phyloP scores from a whole-genome alignment of 2,888 invertebrate genomes.

The Hypomecis punctinalis region DNA sequence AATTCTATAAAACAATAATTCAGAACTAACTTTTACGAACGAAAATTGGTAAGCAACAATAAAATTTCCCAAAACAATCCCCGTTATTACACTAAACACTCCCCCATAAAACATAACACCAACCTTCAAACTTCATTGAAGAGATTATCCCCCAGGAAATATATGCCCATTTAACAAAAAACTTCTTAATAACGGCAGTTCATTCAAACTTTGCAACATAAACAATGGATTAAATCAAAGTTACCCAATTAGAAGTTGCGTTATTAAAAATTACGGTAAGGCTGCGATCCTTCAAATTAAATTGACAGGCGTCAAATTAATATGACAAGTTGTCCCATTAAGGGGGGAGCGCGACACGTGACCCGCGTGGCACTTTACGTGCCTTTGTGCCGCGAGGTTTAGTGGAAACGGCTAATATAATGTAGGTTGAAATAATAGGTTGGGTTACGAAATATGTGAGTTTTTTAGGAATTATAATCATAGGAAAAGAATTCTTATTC shows the following conservation, averaged over 20 bases:
- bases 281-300: constrained; percentile 41
- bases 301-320: constrained; percentile 50
- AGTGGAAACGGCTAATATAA: background rate
- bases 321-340: constrained; percentile 43
- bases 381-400: constrained; percentile 1
- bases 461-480: no score
- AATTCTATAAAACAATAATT: no score
- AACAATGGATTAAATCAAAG: constrained; percentile 42
- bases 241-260: constrained; percentile 53
- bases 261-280: constrained; percentile 49
- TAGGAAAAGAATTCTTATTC: no score
- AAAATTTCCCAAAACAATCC: no score
- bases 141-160: constrained; percentile 25
- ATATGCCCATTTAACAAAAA: constrained; percentile 26
- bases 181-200: constrained; percentile 31
- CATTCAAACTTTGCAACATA: constrained; percentile 36
- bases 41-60: no score
- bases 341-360: constrained; percentile 38
- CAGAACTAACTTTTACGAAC: no score
- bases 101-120: background rate
- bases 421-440: no score
- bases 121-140: constrained; percentile 10
- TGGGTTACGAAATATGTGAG: no score
- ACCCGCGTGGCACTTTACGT: constrained; percentile 29
- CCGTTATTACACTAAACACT: background rate